Base-by-base conservation (phyloP, 2,888 invertebrate species). In the Pammene aurita region DNA sequence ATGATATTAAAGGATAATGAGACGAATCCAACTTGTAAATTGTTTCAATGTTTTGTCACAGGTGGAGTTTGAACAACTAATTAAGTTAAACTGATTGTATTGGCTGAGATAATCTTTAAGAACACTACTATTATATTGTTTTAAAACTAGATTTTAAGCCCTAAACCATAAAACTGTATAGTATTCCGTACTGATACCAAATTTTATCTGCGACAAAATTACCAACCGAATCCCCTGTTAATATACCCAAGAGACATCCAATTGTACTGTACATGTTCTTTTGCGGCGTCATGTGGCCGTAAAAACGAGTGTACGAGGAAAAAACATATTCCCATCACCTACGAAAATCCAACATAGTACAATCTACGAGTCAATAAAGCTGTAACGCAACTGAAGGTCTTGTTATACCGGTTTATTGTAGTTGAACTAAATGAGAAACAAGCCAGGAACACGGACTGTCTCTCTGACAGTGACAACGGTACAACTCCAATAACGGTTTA, bases 401-500 rank as follows among this genome's bases (percentile, higher is more conserved):
- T n/a, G 18, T 13, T 50, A 26, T 0, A 34, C n/a, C 34, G 54
- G 34, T n/a, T n/a, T 13, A 14, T 11, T 26, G 18, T 11, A 48
- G 16, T 5, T 42, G 10, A 16, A 14, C 10, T 18, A 18, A 7
- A 5, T 6, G 18, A 18, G 50, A 50, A 50, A 16, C 13, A 0
- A 50, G 13, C 13, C 50, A 75, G 78, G 73, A 77, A 60, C 72
- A 74, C 72, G 72, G n/a, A 72, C 73, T 75, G 77, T 76, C 77
- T 75, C 76, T 54, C 67, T 79, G 80, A 82, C 82, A 79, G 75
- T 83, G 83, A 83, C 77, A 78, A 70, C 76, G 83, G 83, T 82
- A 73, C 72, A 67, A 52, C 71, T 72, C 75, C 78, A 76, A 78
- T 79, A 77, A 77, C 66, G 75, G 70, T 75, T 77, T 76, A 79